Evolutionary conservation across 2,797 vertebrate genomes (phyloP), one percentile per base, ranked within the genome.

Genomic region (Arnoldichthys spilopterus): DNA sequence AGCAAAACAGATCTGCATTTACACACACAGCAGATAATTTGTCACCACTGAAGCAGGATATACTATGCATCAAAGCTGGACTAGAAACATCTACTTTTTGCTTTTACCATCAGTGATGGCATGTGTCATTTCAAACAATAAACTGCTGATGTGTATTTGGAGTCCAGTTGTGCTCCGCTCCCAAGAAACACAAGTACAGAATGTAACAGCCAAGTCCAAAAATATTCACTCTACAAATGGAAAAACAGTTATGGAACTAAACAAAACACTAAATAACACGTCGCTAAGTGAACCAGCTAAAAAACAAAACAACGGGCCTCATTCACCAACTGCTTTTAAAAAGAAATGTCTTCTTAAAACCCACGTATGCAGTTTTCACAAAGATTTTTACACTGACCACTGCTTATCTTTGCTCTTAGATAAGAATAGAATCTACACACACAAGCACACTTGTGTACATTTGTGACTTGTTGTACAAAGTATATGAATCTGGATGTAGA

Each of bases 11-110:
- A 12, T 76, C 63, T 76, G 67, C 68, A 76, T 76, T 64, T 66
- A 74, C 71, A 83, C 61, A 53, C 73, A 83, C 76, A 72, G 79
- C 26, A 79, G 66, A 78, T 71, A 24, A 68, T 56, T 43, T 78
- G 64, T 63, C 73, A 81, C 73, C 69, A 83, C 53, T 32, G 70
- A 82, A 82, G 78, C 82, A 71, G 79, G 56, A 70, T 69, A 53
- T 8, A 53, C 24, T 7, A 78, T 34, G n/a, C 1, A 43, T 13
- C 32, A 20, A 51, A 63, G 43, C n/a, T 37, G 34, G 34, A 37
- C 34, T 37, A 24, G 13, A 72, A 40, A 47, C 6, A 18, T 28
- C 1, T 5, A n/a, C 9, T 59, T 74, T 32, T 74, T 22, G 37
- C 24, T 11, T 47, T 47, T 28, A 43, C 12, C 45, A 3, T 70